These are phyloP conservation scores for Sinodicranocentrus sp. DNA, from an alignment of 2,888 invertebrate species.

Conservation along the genomic window DNA sequence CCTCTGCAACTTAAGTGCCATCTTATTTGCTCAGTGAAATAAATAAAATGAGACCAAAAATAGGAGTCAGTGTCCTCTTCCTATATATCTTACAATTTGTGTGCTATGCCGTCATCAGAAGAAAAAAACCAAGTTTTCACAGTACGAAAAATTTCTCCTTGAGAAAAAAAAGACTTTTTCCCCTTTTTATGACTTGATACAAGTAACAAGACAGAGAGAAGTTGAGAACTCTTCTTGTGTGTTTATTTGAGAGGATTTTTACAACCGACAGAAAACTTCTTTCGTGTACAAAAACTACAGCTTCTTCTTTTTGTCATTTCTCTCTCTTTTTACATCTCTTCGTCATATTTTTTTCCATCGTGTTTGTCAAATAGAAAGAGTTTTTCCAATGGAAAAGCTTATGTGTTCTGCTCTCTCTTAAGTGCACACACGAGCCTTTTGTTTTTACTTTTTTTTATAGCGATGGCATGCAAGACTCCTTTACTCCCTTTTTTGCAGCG, in stretches of 20 bases:
- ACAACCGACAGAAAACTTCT: background rate
- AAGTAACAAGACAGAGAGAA: background rate
- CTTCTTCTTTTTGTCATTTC: constrained; percentile 6
- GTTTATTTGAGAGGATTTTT: constrained; percentile 15
- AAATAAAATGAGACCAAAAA: constrained; percentile 15
- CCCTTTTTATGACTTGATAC: constrained; percentile 49
- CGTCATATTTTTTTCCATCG: background rate
- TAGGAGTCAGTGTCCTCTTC: constrained; percentile 53
- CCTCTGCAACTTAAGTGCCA: constrained; percentile 51
- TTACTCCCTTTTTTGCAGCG: background rate
- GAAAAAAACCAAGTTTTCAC: background rate
- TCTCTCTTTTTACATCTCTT: constrained; percentile 21
- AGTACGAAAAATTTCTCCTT: background rate
- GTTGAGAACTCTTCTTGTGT: background rate
- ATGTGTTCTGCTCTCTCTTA: background rate
- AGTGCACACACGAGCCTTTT: constrained; percentile 3
- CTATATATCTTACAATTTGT: background rate
- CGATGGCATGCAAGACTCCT: background rate
- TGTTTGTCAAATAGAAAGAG: constrained; percentile 30
- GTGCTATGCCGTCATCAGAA: constrained; percentile 20
- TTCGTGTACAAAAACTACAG: background rate
- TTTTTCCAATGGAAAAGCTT: constrained; percentile 35
- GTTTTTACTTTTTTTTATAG: background rate
- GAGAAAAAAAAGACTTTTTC: background rate
- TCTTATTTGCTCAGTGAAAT: constrained; percentile 8